Conservation (phyloP, 2,888 invertebrate species). For the Furcula furcula region DNA sequence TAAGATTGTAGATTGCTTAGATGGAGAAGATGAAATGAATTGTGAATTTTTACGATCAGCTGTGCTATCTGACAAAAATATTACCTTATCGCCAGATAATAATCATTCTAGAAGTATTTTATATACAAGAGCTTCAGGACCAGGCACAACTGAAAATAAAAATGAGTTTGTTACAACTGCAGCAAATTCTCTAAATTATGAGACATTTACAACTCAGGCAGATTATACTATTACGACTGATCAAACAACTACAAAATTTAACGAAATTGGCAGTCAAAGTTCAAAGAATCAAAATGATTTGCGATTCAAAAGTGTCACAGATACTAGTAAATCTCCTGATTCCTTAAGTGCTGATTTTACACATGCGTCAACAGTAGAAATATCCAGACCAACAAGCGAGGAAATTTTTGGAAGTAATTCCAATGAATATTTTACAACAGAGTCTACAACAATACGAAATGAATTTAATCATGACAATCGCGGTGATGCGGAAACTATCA, state of each 20-base stretch:
- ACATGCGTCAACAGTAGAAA: conserved; percentile 46
- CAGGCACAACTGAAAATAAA: not conserved
- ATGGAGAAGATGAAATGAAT: conserved; percentile 90
- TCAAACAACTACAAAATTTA: not conserved
- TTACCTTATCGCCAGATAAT: conserved; percentile 9
- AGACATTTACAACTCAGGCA: not conserved
- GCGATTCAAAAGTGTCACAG: not conserved
- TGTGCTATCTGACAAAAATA: no score
- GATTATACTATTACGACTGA: not conserved
- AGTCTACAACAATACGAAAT: conserved; percentile 21
- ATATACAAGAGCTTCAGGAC: conserved; percentile 8
- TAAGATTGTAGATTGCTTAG: conserved; percentile 87
- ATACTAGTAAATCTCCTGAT: not conserved
- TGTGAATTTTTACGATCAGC: conserved; percentile 67
- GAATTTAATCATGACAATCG: conserved; percentile 9
- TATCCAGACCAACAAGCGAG: conserved; percentile 29
- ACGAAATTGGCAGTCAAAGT: not conserved
- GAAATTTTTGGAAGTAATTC: conserved; percentile 25
- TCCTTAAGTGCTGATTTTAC: conserved; percentile 13
- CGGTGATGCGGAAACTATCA: conserved; percentile 32
- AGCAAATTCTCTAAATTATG: not conserved
- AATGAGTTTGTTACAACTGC: not conserved
- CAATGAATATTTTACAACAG: conserved; percentile 35
- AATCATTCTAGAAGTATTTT: conserved; percentile 5
- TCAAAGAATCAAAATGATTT: not conserved